Conservation (phyloP, 2,888 invertebrate genomes). For the Trissoscelio sp. region DNA sequence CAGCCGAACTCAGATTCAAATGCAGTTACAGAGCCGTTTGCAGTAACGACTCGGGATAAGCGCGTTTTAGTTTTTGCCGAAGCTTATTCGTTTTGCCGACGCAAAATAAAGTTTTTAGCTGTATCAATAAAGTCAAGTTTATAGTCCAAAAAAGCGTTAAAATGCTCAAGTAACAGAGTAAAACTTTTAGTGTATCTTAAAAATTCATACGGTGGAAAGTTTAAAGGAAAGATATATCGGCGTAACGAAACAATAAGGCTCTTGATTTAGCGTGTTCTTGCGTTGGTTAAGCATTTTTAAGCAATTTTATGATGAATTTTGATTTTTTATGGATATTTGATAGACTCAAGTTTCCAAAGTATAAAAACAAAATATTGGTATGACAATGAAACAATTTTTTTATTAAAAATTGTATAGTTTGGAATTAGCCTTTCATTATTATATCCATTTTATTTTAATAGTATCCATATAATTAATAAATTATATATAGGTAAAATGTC, state of each 20-base stretch:
- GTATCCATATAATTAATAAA: too few species aligned
- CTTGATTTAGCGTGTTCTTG: conserved; percentile 4
- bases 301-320: too few species aligned
- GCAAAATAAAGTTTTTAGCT: conserved; percentile 13
- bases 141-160: conserved; percentile 22
- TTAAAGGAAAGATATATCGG: neutral
- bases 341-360: too few species aligned
- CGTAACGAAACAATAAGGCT: conserved; percentile 11
- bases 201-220: conserved; percentile 17
- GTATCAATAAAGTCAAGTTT: conserved; percentile 20
- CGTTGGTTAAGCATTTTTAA: neutral
- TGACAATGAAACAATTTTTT: too few species aligned
- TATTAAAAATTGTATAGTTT: too few species aligned
- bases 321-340: too few species aligned
- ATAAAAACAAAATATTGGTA: too few species aligned
- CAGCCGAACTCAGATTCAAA: neutral
- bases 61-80: neutral
- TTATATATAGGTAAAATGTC: too few species aligned
- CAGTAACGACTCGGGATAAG: neutral
- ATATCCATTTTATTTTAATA: too few species aligned
- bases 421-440: too few species aligned
- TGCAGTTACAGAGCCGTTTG: neutral
- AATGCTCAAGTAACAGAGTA: conserved; percentile 33
- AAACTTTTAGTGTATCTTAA: conserved; percentile 28
- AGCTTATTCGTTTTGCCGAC: neutral